phyloP scores from a whole-genome alignment of 2,797 vertebrate genomes.

The Pagetopsis macropterus region DNA sequence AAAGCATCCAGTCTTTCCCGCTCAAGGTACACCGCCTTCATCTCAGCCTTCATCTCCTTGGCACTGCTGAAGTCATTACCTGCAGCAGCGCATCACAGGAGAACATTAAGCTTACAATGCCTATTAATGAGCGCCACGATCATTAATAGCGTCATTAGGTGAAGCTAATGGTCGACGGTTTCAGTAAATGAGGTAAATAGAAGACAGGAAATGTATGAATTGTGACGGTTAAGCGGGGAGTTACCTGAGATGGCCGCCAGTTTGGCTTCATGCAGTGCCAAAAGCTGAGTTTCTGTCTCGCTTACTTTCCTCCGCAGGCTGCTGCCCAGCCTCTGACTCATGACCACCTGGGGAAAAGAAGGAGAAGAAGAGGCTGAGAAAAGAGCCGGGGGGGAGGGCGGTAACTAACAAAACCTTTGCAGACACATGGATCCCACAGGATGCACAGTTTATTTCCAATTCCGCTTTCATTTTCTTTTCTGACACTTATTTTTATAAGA shows the following conservation, averaged over 20 bases:
- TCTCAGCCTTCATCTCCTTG: conserved; percentile 89
- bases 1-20: conserved; percentile 86
- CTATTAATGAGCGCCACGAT: conserved; percentile 63
- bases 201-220: conserved; percentile 27
- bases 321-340: conserved; percentile 88
- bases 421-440: conserved; percentile 71
- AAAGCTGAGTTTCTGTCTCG: conserved; percentile 89
- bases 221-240: conserved; percentile 12
- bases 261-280: conserved; percentile 90
- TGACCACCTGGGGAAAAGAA: conserved; percentile 85
- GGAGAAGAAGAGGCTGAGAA: conserved; percentile 45
- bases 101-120: conserved; percentile 48
- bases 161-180: conserved; percentile 49
- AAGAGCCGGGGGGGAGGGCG: conserved; percentile 4
- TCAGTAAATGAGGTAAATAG: conserved; percentile 60
- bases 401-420: conserved; percentile 69
- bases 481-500: conserved; percentile 67
- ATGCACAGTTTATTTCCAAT: conserved; percentile 66
- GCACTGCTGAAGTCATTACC: conserved; percentile 89
- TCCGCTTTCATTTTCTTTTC: conserved; percentile 63
- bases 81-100: conserved; percentile 64
- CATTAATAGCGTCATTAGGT: conserved; percentile 65
- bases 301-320: conserved; percentile 88
- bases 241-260: conserved; percentile 90
- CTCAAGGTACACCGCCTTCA: conserved; percentile 84